A percentile compares a stretch with the other conserved stretches of the same genome.
Conservation (phyloP, 2,113 vertebrate species). For the Notiomystis cincta region DNA sequence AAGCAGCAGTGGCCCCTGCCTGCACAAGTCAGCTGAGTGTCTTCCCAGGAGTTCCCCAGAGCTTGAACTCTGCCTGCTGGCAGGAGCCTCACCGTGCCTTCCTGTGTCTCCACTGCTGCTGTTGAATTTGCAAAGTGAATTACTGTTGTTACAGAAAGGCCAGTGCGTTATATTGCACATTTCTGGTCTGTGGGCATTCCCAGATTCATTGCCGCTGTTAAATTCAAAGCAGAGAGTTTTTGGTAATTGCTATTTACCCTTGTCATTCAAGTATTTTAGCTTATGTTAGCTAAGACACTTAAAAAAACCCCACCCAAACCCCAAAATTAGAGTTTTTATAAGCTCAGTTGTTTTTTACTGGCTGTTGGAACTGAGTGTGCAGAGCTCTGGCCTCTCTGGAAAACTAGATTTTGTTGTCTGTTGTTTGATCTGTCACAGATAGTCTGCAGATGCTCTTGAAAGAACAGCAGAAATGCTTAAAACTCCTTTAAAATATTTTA, state of each 20-base stretch:
- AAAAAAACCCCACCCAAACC: rapidly evolving
- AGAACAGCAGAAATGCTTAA: background rate
- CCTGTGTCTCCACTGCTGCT: background rate
- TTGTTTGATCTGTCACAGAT: background rate
- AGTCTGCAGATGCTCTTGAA: background rate
- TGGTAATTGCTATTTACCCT: background rate
- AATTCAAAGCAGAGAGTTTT: background rate
- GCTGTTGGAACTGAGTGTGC: background rate
- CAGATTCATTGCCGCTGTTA: background rate
- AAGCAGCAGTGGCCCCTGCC: background rate
- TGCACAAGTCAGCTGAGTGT: rapidly evolving
- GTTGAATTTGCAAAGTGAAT: background rate
- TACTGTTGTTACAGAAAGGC: background rate
- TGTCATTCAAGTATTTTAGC: background rate
- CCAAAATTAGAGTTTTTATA: background rate
- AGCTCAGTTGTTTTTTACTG: background rate
- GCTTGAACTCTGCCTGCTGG: background rate
- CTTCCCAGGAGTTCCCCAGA: background rate
- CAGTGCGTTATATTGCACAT: rapidly evolving
- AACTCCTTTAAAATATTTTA: background rate
- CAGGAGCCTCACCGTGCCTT: background rate
- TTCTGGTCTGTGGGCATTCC: background rate
- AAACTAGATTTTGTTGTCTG: background rate
- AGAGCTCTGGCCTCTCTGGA: background rate
- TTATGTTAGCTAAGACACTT: background rate